Evolutionary conservation across 2,113 vertebrate species (phyloP), one percentile per base, ranked within the genome.

Genomic region (Phyllostomus discolor): DNA sequence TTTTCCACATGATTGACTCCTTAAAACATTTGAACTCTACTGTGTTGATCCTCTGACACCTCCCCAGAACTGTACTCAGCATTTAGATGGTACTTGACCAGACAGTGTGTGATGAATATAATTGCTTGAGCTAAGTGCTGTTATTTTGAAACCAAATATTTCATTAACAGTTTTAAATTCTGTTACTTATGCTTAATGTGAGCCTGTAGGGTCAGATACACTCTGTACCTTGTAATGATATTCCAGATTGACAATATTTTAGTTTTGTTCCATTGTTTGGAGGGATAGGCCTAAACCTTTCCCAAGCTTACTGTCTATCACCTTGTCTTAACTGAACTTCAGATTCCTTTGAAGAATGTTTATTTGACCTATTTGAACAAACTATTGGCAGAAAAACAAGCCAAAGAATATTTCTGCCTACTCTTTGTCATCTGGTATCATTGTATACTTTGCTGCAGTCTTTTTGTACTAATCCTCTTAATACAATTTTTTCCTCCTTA

Each of bases 71-170:
- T 86, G 17, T 75, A 83, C 33, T 87, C n/a, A 72, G 62, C 50
- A 50, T 84, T 96, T 94, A 82, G 43, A 72, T 72, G 54, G 7
- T 75, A 62, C 31, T 72, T 54, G 85, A 86, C 20, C 12, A 87
- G 20, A 67, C 1, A 76, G n/a, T 11, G 4, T 88, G 3, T 89
- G 24, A 26, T 78, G 12, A n/a, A 4, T 88, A 35, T 57, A 59
- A 62, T 95, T 92, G 33, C 73, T 83, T 91, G 52, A 95, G 52
- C 33, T 80, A 90, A 94, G 69, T 90, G 43, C 35, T 90, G 1
- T 80, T 92, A 46, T 80, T 90, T 96, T 75, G n/a, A 78, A 89
- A 82, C 38, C 38, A 94, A 35, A 28, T 87, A 73, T 72, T 96
- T 92, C 35, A 59, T 80, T 66, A 76, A 82, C 46, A 46, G 38